Conservation (phyloP, 2,113 vertebrate species). For the Laticauda laticaudata region DNA sequence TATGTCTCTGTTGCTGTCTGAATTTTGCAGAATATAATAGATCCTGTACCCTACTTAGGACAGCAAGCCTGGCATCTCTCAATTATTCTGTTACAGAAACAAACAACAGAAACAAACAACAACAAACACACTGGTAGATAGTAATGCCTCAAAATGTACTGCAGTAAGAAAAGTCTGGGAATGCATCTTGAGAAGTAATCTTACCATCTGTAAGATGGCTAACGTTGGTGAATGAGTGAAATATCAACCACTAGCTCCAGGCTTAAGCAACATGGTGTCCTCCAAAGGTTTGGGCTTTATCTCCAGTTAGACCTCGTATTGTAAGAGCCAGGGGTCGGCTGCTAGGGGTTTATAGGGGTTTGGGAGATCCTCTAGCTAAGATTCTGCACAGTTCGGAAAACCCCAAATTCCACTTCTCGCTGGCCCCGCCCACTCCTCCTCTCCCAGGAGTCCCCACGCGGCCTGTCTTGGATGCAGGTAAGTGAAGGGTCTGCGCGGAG, state of each 20-base stretch:
- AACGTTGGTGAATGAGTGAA: background rate
- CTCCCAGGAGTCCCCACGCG: too few relatives aligned
- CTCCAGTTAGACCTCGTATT: background rate
- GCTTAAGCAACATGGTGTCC: background rate
- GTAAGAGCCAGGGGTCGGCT: background rate
- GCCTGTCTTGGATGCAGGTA: too few relatives aligned
- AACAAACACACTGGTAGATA: background rate
- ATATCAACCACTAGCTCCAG: background rate
- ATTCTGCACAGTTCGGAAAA: too few relatives aligned
- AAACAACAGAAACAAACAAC: background rate
- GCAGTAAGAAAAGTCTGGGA: background rate
- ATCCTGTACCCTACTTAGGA: background rate
- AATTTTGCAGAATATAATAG: background rate
- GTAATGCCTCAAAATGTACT: background rate
- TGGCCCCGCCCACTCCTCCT: too few relatives aligned
- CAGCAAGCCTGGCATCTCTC: background rate
- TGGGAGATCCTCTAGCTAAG: too few relatives aligned
- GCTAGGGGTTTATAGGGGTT: too few relatives aligned
- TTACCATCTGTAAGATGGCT: background rate
- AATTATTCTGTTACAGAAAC: background rate
- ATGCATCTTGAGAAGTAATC: background rate
- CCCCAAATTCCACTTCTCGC: too few relatives aligned
- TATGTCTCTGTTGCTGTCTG: background rate
- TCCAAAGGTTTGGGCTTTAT: background rate
- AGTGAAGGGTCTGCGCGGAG: too few relatives aligned